A percentile compares a stretch with the other conserved stretches of the same genome.
These are phyloP conservation scores for Aulostomus chinensis DNA, from an alignment of 2,797 vertebrate genomes.

Conservation along the genomic window DNA sequence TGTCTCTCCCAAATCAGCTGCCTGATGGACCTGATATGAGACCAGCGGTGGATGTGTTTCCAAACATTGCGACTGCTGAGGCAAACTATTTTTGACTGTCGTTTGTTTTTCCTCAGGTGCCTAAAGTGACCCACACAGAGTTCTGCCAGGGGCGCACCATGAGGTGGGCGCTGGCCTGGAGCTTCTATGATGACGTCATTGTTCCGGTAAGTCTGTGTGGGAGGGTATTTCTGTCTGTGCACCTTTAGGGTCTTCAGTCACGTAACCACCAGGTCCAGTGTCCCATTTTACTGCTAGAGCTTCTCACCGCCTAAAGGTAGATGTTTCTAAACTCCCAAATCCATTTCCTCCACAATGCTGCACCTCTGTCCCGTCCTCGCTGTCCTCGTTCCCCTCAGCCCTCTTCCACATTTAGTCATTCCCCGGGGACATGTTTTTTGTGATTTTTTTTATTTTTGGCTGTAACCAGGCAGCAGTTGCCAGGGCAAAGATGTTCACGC, in stretches of 20 bases:
- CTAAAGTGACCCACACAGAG: slow-evolving; percentile 95
- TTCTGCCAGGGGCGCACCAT: slow-evolving; percentile 98
- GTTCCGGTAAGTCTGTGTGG: slow-evolving; percentile 87
- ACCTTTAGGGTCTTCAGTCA: neutral
- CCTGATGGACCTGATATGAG: too few relatives aligned
- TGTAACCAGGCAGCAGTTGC: slow-evolving; percentile 81
- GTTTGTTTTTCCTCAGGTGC: slow-evolving; percentile 79
- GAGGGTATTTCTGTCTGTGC: neutral
- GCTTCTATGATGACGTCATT: slow-evolving; percentile 94
- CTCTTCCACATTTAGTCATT: slow-evolving; percentile 71
- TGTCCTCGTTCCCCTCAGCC: slow-evolving; percentile 40
- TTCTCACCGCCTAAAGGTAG: neutral
- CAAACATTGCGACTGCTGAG: neutral
- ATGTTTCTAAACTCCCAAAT: slow-evolving; percentile 25
- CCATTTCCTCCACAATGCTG: slow-evolving; percentile 41
- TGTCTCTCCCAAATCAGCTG: too few relatives aligned
- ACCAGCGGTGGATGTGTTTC: too few relatives aligned
- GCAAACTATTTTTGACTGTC: neutral
- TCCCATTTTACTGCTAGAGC: neutral
- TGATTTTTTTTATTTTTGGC: slow-evolving; percentile 67
- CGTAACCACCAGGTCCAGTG: neutral
- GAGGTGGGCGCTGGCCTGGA: slow-evolving; percentile 99
- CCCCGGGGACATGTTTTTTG: slow-evolving; percentile 56
- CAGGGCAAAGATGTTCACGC: slow-evolving; percentile 38
- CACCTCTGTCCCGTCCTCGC: slow-evolving; percentile 13